phyloP scores from a whole-genome alignment of 2,113 vertebrate species.

The Cygnus atratus region DNA sequence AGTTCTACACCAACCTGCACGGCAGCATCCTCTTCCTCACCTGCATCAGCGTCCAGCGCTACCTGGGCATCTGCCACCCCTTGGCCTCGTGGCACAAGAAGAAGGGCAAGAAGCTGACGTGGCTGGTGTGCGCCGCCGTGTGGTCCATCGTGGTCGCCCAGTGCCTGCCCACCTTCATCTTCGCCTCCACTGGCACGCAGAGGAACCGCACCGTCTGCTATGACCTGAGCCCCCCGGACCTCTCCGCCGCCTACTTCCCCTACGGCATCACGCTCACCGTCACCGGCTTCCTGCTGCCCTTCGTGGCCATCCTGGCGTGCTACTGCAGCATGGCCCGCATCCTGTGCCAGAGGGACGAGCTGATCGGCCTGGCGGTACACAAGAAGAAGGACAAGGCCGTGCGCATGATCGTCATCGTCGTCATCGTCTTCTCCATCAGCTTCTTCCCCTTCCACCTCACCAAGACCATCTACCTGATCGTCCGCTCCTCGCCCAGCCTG shows the following conservation, averaged over 20 bases:
- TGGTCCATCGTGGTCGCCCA: slow-evolving; percentile 83
- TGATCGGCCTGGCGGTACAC: slow-evolving; percentile 59
- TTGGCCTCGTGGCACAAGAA: slow-evolving; percentile 87
- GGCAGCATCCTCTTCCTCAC: slow-evolving; percentile 97
- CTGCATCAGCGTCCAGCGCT: slow-evolving; percentile 95
- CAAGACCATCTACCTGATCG: slow-evolving; percentile 90
- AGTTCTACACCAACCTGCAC: slow-evolving; percentile 96
- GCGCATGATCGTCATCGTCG: slow-evolving; percentile 89
- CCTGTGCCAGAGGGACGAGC: slow-evolving; percentile 82
- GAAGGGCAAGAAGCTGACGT: slow-evolving; percentile 84
- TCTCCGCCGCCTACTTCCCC: slow-evolving; percentile 84
- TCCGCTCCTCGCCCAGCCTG: slow-evolving; percentile 73
- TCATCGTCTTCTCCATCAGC: slow-evolving; percentile 87
- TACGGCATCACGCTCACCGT: slow-evolving; percentile 92
- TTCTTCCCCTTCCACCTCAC: slow-evolving; percentile 96
- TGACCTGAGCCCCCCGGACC: slow-evolving; percentile 84
- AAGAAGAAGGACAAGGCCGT: slow-evolving; percentile 87
- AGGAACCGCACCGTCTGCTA: slow-evolving; percentile 96
- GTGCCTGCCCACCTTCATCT: slow-evolving; percentile 89
- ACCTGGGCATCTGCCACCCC: slow-evolving; percentile 94
- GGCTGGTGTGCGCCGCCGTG: slow-evolving; percentile 82
- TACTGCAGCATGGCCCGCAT: slow-evolving; percentile 88
- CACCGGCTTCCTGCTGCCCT: slow-evolving; percentile 90
- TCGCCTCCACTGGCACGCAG: slow-evolving; percentile 87
- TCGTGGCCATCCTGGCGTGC: slow-evolving; percentile 85